Evolutionary conservation across 2,888 invertebrate genomes (phyloP).

Genomic region (Coelopa pilipes): DNA sequence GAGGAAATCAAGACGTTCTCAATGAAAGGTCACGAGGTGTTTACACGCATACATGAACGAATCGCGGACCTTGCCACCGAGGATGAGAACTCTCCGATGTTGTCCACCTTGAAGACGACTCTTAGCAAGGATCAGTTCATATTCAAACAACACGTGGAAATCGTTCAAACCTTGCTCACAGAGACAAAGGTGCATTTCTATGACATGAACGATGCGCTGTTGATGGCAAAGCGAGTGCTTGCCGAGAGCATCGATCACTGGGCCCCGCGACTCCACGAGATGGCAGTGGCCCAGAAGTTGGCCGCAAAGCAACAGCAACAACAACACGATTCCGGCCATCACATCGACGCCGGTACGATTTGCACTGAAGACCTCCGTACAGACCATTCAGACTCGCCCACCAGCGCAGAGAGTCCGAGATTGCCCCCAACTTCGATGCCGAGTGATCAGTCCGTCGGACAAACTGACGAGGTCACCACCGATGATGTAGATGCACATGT

Average conservation of each 20-base stretch:
- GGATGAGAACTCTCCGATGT: constrained; percentile 69
- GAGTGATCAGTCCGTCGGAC: constrained; percentile 36
- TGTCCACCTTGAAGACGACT: constrained; percentile 69
- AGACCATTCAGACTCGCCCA: constrained; percentile 65
- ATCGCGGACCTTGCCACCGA: constrained; percentile 71
- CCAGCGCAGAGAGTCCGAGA: constrained; percentile 31
- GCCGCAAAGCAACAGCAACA: constrained; percentile 52
- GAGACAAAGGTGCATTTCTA: constrained; percentile 57
- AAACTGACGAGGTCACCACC: constrained; percentile 39
- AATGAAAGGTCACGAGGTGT: constrained; percentile 79
- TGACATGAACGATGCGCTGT: constrained; percentile 72
- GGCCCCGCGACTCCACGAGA: constrained; percentile 71
- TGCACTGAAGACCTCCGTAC: constrained; percentile 68
- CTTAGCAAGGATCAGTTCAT: constrained; percentile 71
- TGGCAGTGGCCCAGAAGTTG: constrained; percentile 59
- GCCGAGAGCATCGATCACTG: constrained; percentile 79
- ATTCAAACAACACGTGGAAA: constrained; percentile 84
- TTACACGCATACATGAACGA: constrained; percentile 76
- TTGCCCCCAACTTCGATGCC: constrained; percentile 6
- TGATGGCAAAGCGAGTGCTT: constrained; percentile 74
- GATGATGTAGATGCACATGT: constrained; percentile 44
- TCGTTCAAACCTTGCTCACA: constrained; percentile 72
- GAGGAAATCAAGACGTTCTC: constrained; percentile 65
- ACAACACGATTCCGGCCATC: constrained; percentile 42
- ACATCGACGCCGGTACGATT: constrained; percentile 60